Evolutionary conservation across 2,888 invertebrate species (phyloP).

Genomic region (Dendrolimus pini): DNA sequence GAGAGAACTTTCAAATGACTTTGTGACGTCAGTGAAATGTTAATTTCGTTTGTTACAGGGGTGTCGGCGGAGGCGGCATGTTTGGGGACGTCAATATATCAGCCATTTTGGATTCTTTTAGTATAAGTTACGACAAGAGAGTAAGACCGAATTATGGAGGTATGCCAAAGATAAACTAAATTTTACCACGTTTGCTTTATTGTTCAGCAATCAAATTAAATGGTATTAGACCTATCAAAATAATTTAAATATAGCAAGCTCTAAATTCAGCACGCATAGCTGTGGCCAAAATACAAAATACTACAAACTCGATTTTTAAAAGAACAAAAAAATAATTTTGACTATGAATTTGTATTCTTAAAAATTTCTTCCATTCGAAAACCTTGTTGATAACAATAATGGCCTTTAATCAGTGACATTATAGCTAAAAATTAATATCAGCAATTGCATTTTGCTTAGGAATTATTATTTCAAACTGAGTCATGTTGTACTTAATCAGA

Average conservation of each 20-base stretch:
- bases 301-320: neutral
- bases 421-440: too few relatives aligned
- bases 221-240: neutral
- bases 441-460: too few relatives aligned
- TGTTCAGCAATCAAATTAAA: neutral
- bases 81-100: slow-evolving; percentile 96
- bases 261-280: neutral
- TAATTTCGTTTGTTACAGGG: slow-evolving; percentile 63
- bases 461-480: too few relatives aligned
- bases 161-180: slow-evolving; percentile 48
- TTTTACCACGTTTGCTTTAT: neutral
- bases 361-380: too few relatives aligned
- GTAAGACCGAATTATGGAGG: slow-evolving; percentile 99
- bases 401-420: too few relatives aligned
- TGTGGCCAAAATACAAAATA: neutral
- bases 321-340: neutral
- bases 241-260: neutral
- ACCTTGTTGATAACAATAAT: too few relatives aligned
- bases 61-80: slow-evolving; percentile 88
- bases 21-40: neutral
- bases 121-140: slow-evolving; percentile 98
- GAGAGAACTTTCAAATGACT: too few relatives aligned
- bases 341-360: too few relatives aligned
- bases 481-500: too few relatives aligned
- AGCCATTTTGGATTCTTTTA: slow-evolving; percentile 95